These are phyloP conservation scores for Anoplius nigerrimus DNA, from an alignment of 2,888 invertebrate species.

Conservation along the genomic window DNA sequence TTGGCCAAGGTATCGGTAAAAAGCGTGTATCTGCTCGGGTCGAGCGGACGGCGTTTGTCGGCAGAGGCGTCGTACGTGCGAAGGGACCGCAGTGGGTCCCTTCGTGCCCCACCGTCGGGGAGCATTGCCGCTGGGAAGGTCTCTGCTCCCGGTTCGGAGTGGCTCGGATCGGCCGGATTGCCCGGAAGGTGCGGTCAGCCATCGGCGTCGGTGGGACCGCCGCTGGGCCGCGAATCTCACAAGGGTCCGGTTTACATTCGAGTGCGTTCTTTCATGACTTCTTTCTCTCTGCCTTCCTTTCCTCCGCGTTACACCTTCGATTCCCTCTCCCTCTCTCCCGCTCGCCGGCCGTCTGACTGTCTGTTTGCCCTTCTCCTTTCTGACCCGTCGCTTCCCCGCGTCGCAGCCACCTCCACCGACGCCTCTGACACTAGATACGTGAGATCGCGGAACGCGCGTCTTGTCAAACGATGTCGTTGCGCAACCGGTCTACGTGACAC, in stretches of 20 bases:
- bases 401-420: conserved; percentile 13
- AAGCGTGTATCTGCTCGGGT: conserved; percentile 27
- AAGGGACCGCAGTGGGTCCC: conserved; percentile 14
- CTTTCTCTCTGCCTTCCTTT: conserved; percentile 50
- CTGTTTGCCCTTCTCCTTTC: conserved; percentile 48
- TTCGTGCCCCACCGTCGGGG: conserved; percentile 3
- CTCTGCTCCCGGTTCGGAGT: conserved; percentile 33
- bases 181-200: conserved; percentile 74
- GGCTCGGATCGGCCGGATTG: conserved; percentile 62
- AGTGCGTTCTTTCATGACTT: conserved; percentile 65
- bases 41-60: conserved; percentile 18
- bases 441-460: conserved; percentile 55
- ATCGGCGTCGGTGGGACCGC: conserved; percentile 72
- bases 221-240: conserved; percentile 72
- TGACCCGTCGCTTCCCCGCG: conserved; percentile 31
- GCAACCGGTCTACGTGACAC: conserved; percentile 61
- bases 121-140: conserved; percentile 45
- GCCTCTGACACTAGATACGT: conserved; percentile 65
- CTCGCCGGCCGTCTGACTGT: conserved; percentile 6
- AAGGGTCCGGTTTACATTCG: conserved; percentile 74
- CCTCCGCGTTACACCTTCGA: conserved; percentile 27
- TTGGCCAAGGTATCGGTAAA: conserved; percentile 18
- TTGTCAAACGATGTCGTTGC: conserved; percentile 58
- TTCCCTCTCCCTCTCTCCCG: conserved; percentile 3
- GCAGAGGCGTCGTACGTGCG: conserved; percentile 8